Conservation (phyloP, 2,888 invertebrate species). For the Plagodis pulveraria region DNA sequence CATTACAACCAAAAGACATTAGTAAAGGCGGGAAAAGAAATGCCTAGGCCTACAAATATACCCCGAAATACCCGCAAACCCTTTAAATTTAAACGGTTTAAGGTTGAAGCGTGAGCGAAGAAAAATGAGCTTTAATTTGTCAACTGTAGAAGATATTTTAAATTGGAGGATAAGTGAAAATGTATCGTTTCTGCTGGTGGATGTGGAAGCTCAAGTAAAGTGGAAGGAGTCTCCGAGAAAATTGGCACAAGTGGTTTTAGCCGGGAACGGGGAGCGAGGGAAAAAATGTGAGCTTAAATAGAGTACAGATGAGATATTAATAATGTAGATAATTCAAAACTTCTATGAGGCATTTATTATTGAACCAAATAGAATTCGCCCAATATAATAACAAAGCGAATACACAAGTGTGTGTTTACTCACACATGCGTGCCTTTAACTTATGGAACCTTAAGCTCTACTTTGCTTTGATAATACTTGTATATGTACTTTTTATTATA, state of each 20-base stretch:
- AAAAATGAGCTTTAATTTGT: constrained; percentile 55
- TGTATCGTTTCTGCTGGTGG: constrained; percentile 58
- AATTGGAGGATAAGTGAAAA: constrained; percentile 49
- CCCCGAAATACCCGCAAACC: constrained; percentile 52
- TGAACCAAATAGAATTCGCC: neutral
- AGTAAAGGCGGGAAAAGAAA: constrained; percentile 75
- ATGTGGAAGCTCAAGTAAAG: constrained; percentile 77
- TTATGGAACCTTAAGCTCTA: too few species aligned
- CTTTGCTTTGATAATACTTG: too few species aligned
- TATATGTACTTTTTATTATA: too few species aligned
- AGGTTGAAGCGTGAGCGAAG: constrained; percentile 26
- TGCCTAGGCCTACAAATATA: constrained; percentile 75
- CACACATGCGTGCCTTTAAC: too few species aligned
- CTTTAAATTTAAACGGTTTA: constrained; percentile 17
- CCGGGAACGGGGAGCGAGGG: constrained; percentile 62
- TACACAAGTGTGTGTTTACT: neutral
- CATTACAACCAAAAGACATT: constrained; percentile 79
- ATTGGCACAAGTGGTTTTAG: constrained; percentile 86
- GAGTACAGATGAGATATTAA: constrained; percentile 18
- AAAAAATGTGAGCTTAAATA: constrained; percentile 40
- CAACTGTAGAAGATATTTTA: constrained; percentile 51
- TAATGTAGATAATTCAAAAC: neutral
- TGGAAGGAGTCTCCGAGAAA: constrained; percentile 82
- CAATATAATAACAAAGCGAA: neutral
- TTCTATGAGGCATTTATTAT: constrained; percentile 29